A percentile compares a stretch with the other conserved stretches of the same genome.
Conservation (phyloP, 2,113 vertebrate species). For the Triplophysa tibetana region DNA sequence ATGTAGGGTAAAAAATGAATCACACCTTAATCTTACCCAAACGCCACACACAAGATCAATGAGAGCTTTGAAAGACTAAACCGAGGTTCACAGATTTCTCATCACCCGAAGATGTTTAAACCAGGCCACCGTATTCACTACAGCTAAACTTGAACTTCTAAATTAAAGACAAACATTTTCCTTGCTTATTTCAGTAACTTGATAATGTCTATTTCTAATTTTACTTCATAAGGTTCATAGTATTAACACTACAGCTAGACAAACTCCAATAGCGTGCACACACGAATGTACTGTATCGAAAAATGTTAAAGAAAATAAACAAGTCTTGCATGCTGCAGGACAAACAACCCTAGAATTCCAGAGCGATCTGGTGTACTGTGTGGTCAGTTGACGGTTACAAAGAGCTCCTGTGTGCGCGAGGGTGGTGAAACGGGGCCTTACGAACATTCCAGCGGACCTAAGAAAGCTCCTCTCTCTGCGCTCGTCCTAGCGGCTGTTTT, state of each 20-base stretch:
- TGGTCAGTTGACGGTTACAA: slow-evolving; percentile 72
- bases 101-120: slow-evolving; percentile 7
- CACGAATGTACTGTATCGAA: slow-evolving; percentile 67
- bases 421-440: slow-evolving; percentile 60
- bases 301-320: slow-evolving; percentile 78
- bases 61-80: slow-evolving; percentile 21
- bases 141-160: slow-evolving; percentile 19
- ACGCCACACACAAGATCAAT: neutral
- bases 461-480: slow-evolving; percentile 65
- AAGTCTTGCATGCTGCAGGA: slow-evolving; percentile 56
- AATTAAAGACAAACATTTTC: slow-evolving; percentile 45
- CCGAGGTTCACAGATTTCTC: slow-evolving; percentile 12
- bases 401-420: slow-evolving; percentile 64
- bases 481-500: slow-evolving; percentile 73
- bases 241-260: slow-evolving; percentile 27
- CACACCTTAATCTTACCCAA: neutral
- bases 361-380: slow-evolving; percentile 69
- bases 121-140: slow-evolving; percentile 1
- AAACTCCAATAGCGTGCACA: slow-evolving; percentile 24
- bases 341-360: slow-evolving; percentile 66
- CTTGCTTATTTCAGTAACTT: slow-evolving; percentile 42
- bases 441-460: slow-evolving; percentile 75
- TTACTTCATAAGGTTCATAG: slow-evolving; percentile 28
- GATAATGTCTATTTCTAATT: slow-evolving; percentile 52
- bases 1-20: neutral